Base-by-base conservation (phyloP, 2,113 vertebrate species). In the Diadophis punctatus region DNA sequence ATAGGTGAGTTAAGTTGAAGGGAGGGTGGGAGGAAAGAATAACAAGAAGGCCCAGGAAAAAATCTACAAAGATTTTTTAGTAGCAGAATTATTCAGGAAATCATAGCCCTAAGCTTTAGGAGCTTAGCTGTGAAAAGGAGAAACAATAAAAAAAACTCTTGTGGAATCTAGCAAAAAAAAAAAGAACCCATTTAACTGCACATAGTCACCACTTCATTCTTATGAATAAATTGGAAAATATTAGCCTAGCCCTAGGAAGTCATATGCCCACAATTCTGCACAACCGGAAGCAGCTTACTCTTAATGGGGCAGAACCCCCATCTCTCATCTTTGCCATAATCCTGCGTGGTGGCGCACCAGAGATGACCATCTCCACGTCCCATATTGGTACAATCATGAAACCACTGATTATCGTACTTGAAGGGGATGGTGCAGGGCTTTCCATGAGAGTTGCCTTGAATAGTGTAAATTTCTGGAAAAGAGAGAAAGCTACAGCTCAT, bases 271-370 rank as follows among this genome's bases (percentile, higher is more conserved):
- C 11, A 25, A 60, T 34, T 12, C 68, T 0, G 43, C 30, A 56
- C 0, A 0, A 0, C 0, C 0, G 4, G 14, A 1, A 6, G 30
- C 0, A 11, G 95, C 98, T 99, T 97, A 99, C 99, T 98, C 96
- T 99, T 98, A 91, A 99, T 97, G 2, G 99, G 99, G 93, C 99
- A 99, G 97, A 99, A 99, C 60, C 99, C 99, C 99, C 99, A 99
- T 10, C 97, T 97, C 94, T 99, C 98, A 0, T 99, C 99, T 94
- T 98, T 98, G 96, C 98, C 98, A 0, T 99, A 99, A 97, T 99
- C 98, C 94, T 97, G 98, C 48, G 99, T 99, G 92, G 99, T 99
- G 92, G 99, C 99, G 0, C 99, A 99, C 99, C 99, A 99, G 22
- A 99, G 97, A 91, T 99, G 99, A 0, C 99, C 99, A 0, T 99